Evolutionary conservation across 2,888 invertebrate species (phyloP).

Genomic region (Kuschelorhynchus macadamiae): DNA sequence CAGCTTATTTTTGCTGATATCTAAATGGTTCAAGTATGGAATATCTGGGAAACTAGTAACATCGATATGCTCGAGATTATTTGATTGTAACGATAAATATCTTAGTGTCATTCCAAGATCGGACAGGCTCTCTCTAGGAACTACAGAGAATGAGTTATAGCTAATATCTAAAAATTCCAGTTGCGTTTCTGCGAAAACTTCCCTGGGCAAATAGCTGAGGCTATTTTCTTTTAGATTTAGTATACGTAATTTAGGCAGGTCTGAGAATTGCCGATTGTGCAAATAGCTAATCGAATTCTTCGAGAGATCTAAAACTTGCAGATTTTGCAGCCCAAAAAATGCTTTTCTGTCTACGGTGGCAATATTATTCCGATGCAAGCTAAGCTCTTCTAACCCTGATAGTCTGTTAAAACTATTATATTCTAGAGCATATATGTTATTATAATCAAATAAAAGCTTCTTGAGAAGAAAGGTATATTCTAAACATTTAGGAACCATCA

Average conservation of each 20-base stretch:
- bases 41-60: conserved; percentile 89
- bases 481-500: conserved; percentile 79
- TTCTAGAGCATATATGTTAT: conserved; percentile 79
- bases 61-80: conserved; percentile 88
- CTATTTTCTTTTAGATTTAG: conserved; percentile 82
- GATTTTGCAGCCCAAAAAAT: conserved; percentile 80
- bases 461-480: conserved; percentile 76
- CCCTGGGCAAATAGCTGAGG: conserved; percentile 81
- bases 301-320: conserved; percentile 86
- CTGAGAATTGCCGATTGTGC: conserved; percentile 85
- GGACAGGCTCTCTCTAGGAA: conserved; percentile 83
- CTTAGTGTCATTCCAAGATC: conserved; percentile 86
- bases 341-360: conserved; percentile 81
- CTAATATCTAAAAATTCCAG: conserved; percentile 86
- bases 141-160: conserved; percentile 82
- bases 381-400: conserved; percentile 79
- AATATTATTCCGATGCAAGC: conserved; percentile 82
- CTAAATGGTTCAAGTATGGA: conserved; percentile 82
- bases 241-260: conserved; percentile 80
- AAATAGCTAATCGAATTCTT: conserved; percentile 83
- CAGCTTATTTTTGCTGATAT: conserved; percentile 85
- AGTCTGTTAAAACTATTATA: conserved; percentile 83
- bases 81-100: conserved; percentile 83
- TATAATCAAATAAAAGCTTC: conserved; percentile 81
- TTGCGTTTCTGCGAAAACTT: conserved; percentile 84